phyloP scores from a whole-genome alignment of 2,113 vertebrate species.

The Takifugu bimaculatus region DNA sequence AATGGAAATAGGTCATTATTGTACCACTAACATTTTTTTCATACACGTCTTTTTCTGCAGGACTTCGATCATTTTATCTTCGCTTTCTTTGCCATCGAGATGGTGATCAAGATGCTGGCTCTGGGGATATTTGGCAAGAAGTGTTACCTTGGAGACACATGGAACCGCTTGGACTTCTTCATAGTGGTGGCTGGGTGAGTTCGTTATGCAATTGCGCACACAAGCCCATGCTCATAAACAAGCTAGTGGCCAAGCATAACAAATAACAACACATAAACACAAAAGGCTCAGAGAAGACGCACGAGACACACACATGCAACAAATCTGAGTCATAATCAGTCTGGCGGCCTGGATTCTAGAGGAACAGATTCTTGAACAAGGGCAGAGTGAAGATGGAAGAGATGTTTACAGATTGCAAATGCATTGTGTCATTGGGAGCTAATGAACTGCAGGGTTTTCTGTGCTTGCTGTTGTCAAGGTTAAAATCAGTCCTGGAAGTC shows the following conservation, averaged over 20 bases:
- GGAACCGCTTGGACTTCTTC: conserved; percentile 98
- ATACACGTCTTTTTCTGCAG: conserved; percentile 64
- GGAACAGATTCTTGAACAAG: not conserved
- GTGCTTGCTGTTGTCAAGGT: not conserved
- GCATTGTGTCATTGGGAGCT: conserved; percentile 8
- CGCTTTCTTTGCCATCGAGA: conserved; percentile 98
- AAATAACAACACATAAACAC: conserved; percentile 18
- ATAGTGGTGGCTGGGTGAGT: conserved; percentile 96
- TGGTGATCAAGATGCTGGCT: conserved; percentile 98
- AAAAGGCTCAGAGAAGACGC: conserved; percentile 1
- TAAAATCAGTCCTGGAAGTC: not conserved
- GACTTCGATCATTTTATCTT: conserved; percentile 99
- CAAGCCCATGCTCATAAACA: conserved; percentile 1
- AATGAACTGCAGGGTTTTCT: conserved; percentile 1
- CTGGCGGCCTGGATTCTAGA: not conserved
- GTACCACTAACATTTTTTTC: not conserved
- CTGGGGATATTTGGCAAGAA: conserved; percentile 97
- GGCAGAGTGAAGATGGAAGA: not conserved
- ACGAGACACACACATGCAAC: conserved; percentile 3
- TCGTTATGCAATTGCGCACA: not conserved
- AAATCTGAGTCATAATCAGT: conserved; percentile 7
- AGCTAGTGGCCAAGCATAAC: conserved; percentile 3
- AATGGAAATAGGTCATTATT: too few species aligned
- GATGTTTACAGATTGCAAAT: conserved; percentile 12
- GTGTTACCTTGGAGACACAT: conserved; percentile 97